Evolutionary conservation across 2,797 vertebrate species (phyloP).

Genomic region (Ctenopoma multispine): DNA sequence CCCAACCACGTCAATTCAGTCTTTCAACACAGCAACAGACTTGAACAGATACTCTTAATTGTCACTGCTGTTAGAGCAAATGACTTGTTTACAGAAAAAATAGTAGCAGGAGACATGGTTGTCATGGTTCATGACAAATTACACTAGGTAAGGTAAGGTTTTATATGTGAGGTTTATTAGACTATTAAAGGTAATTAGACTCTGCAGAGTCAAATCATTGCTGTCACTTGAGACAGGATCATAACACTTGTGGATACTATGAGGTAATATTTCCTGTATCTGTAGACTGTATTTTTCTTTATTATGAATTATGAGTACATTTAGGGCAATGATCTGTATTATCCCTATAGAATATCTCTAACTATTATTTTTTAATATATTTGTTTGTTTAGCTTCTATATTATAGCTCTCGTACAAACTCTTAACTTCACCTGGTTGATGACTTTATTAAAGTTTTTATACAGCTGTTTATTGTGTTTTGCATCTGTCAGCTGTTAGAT

Average conservation of each 20-base stretch:
- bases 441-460: not conserved
- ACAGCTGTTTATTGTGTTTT: conserved; percentile 7
- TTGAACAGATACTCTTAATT: conserved; percentile 9
- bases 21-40: conserved; percentile 23
- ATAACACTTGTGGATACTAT: conserved; percentile 52
- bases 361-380: conserved; percentile 28
- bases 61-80: conserved; percentile 16
- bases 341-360: conserved; percentile 17
- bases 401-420: conserved; percentile 4
- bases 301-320: conserved; percentile 14
- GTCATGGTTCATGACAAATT: conserved; percentile 40
- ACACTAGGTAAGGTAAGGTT: conserved; percentile 17
- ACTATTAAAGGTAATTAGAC: conserved; percentile 40
- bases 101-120: conserved; percentile 20
- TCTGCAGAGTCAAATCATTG: conserved; percentile 29
- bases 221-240: conserved; percentile 52
- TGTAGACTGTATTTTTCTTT: conserved; percentile 35
- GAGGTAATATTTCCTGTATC: conserved; percentile 52
- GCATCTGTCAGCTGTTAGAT: conserved; percentile 87
- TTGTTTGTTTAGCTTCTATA: not conserved
- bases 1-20: conserved; percentile 2
- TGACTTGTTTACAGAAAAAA: conserved; percentile 42
- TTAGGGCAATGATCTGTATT: conserved; percentile 11
- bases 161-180: conserved; percentile 18
- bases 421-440: not conserved